Conservation (phyloP, 1,140 invertebrate genomes). For the Bombus fervidus region DNA sequence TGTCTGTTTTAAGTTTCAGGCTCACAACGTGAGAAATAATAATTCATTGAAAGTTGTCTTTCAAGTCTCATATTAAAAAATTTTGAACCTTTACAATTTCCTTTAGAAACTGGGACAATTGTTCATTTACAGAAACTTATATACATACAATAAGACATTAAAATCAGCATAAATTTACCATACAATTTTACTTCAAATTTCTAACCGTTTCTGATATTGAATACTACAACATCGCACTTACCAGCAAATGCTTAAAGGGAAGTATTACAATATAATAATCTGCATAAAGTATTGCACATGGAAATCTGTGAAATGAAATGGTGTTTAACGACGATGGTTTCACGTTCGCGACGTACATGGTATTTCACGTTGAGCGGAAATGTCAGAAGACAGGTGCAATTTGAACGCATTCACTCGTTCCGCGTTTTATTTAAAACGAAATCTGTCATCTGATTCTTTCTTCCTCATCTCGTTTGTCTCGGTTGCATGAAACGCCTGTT, state of each 20-base stretch:
- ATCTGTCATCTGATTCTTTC: not conserved
- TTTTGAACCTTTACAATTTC: not conserved
- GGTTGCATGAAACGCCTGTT: conserved; percentile 37
- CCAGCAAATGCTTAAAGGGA: not conserved
- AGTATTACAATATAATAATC: not conserved
- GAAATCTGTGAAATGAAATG: not conserved
- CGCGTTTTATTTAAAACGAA: conserved; percentile 30
- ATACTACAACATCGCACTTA: not conserved
- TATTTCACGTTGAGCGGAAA: not conserved
- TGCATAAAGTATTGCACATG: not conserved
- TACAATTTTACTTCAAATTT: not conserved
- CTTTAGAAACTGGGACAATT: not conserved
- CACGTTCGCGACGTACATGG: not conserved
- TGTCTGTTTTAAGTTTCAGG: too few species aligned
- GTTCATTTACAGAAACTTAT: not conserved
- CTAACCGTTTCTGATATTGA: not conserved
- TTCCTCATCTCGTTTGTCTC: not conserved
- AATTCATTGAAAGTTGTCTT: too few species aligned
- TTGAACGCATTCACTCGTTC: conserved; percentile 16
- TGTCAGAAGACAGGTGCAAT: conserved; percentile 21
- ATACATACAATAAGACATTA: not conserved
- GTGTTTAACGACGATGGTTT: not conserved
- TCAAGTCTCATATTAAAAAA: too few species aligned
- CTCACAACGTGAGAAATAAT: not conserved
- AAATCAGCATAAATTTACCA: not conserved